Evolutionary conservation across 2,797 vertebrate genomes (phyloP), one percentile per base, ranked within the genome.

Genomic region (Tapera naevia): DNA sequence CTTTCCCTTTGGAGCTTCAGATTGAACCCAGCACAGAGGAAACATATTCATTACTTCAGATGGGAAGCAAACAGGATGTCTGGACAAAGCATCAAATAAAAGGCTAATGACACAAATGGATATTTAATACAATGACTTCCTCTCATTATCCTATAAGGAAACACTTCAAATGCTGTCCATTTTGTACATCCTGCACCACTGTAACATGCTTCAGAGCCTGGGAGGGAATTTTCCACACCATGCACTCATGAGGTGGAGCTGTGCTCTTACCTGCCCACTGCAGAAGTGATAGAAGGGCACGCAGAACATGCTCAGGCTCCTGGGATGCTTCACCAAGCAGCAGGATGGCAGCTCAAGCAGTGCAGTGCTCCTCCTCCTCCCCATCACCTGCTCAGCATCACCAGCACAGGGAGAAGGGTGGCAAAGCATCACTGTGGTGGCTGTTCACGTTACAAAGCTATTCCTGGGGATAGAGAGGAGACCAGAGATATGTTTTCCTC

Each of bases 101-200:
- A 89, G 91, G 75, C 92, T 95, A 96, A 97, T 94, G 92, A 96
- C 92, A 97, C 95, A 96, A 96, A 95, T 97, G 95, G 95, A 93
- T 95, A 95, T 96, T 96, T 95, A 97, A 96, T 95, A 95, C 94
- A 94, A 96, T 91, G 93, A 97, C 93, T 97, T 95, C 96, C 96
- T 95, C 95, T 32, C 86, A 97, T 96, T 96, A 96, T 95, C 92
- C 95, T 95, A 92, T 91, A 92, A 95, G 96, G 95, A 95, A 96
- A 96, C 96, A 96, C 94, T 96, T 96, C 96, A 95, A 73, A 90
- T 80, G 84, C 83, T 91, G 88, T 46, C 83, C 93, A 80, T 94
- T 96, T 94, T 80, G 88, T 95, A 89, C 86, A 91, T 96, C 92
- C 94, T 96, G 93, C 86, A 91, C 54, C 90, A 19, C 1, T 66